Conservation (phyloP, 2,797 vertebrate genomes). For the Helicolenus hilgendorfi region DNA sequence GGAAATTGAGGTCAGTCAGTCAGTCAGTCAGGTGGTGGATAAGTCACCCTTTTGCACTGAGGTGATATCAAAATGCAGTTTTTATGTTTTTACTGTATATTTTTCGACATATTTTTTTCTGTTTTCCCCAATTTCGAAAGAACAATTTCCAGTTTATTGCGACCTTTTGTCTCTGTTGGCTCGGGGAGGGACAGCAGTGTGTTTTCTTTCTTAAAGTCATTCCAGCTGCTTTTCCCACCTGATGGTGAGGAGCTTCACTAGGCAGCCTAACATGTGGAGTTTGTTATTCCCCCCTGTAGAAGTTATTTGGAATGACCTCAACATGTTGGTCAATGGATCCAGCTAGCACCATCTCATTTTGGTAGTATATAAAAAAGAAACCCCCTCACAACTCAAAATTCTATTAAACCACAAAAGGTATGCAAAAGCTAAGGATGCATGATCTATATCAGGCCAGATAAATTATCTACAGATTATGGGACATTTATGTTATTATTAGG, state of each 20-base stretch:
- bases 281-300: not conserved
- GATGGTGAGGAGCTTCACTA: not conserved
- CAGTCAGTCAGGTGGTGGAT: not conserved
- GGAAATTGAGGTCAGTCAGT: conserved; percentile 3
- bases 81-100: no score
- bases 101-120: not conserved
- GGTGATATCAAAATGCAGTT: not conserved
- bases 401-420: not conserved
- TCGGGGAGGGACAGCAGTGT: not conserved
- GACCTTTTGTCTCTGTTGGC: not conserved
- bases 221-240: not conserved
- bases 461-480: no score
- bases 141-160: not conserved
- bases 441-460: no score
- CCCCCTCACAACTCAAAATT: not conserved
- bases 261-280: not conserved
- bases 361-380: not conserved
- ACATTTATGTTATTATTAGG: no score
- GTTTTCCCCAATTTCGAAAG: not conserved
- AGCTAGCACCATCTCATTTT: not conserved
- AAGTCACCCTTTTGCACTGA: not conserved
- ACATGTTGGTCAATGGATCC: no score
- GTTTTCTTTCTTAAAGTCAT: not conserved
- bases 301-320: not conserved
- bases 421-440: not conserved